A percentile compares a stretch with the other conserved stretches of the same genome.
phyloP scores from a whole-genome alignment of 2,888 invertebrate species.

The Tolmerus cingulatus region DNA sequence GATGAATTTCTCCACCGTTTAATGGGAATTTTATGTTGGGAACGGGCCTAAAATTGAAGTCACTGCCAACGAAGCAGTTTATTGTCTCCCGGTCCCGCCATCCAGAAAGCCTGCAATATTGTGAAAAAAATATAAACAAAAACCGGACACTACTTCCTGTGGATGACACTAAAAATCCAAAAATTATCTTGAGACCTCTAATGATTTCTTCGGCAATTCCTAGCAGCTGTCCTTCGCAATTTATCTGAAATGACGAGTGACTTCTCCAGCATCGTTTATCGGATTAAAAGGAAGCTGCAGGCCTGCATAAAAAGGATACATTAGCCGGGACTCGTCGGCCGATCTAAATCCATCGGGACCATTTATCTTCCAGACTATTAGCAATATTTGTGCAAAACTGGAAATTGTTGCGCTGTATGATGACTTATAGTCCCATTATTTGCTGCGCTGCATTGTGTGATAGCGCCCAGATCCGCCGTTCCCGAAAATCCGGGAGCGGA shows the following conservation, averaged over 20 bases:
- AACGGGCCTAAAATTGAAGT: neutral
- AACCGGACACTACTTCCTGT: neutral
- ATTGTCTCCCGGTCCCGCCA: neutral
- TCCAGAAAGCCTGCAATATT: neutral
- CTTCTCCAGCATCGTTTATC: conserved; percentile 10
- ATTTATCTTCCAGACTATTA: conserved; percentile 37
- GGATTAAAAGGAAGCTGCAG: conserved; percentile 25
- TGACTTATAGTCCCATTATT: conserved; percentile 32
- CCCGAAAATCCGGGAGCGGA: neutral
- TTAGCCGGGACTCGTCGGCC: neutral
- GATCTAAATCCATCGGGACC: neutral
- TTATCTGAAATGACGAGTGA: neutral
- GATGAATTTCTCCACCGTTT: neutral
- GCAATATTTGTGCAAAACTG: conserved; percentile 30
- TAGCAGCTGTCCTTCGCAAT: neutral
- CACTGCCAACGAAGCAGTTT: neutral
- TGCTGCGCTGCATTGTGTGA: conserved; percentile 9
- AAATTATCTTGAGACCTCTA: neutral
- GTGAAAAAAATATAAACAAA: neutral
- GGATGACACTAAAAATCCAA: neutral
- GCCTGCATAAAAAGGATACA: neutral
- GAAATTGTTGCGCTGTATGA: neutral
- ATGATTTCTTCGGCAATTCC: neutral
- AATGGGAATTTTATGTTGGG: neutral
- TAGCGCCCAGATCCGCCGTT: neutral